These are phyloP conservation scores for Lasioglossum marginatum DNA, from an alignment of 2,888 invertebrate genomes.

Conservation along the genomic window DNA sequence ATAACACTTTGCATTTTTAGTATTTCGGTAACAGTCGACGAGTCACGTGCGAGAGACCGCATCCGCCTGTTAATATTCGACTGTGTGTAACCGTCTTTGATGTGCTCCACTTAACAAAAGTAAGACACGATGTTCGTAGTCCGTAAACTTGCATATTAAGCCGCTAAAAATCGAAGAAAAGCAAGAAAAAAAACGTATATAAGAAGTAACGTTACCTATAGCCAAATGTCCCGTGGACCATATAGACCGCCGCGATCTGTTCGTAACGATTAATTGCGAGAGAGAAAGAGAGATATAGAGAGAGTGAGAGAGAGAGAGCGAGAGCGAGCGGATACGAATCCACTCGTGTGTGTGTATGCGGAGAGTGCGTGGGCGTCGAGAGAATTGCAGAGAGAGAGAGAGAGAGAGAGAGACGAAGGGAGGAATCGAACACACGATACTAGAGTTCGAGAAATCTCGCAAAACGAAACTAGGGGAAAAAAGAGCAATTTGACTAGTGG, in stretches of 20 bases:
- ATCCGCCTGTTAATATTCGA: conserved; percentile 51
- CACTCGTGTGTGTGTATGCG: background rate
- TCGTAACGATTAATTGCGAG: conserved; percentile 51
- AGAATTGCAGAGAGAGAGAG: background rate
- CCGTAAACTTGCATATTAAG: conserved; percentile 53
- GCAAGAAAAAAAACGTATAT: conserved; percentile 30
- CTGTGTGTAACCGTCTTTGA: conserved; percentile 57
- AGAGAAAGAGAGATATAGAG: conserved; percentile 44
- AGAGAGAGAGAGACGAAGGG: background rate
- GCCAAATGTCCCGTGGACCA: conserved; percentile 83
- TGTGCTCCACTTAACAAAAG: conserved; percentile 62
- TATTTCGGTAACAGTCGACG: conserved; percentile 15
- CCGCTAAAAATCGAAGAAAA: conserved; percentile 23
- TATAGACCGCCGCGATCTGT: conserved; percentile 78
- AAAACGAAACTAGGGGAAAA: conserved; percentile 30
- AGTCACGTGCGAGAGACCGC: conserved; percentile 54
- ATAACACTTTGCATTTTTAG: too few species aligned
- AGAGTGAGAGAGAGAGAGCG: conserved; percentile 26
- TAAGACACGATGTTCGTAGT: conserved; percentile 60
- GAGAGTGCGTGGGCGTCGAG: background rate
- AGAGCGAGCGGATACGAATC: background rate
- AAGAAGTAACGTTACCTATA: conserved; percentile 75
- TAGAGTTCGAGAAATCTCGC: conserved; percentile 22
- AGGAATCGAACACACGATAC: conserved; percentile 41
- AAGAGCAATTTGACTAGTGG: background rate